Conservation (phyloP, 2,888 invertebrate genomes). For the Tanaodytes sp. region DNA sequence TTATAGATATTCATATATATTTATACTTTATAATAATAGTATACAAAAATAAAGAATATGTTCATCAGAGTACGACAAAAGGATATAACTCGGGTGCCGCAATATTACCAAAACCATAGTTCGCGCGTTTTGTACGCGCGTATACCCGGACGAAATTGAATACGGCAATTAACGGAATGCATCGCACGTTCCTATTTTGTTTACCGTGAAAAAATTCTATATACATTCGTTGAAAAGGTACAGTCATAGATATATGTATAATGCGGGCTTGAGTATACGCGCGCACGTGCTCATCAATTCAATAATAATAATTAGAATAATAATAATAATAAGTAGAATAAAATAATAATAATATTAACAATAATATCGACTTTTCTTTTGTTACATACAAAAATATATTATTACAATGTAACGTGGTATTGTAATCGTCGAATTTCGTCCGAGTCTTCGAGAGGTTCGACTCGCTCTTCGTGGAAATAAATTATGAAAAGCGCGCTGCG, state of each 20-base stretch:
- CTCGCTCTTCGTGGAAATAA: too few species aligned
- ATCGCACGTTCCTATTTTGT: conserved; percentile 33
- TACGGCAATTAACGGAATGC: conserved; percentile 42
- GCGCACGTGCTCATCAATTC: conserved; percentile 29
- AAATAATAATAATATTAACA: too few species aligned
- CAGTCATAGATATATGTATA: conserved; percentile 46
- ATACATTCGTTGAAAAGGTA: conserved; percentile 49
- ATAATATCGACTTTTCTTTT: conserved; percentile 46
- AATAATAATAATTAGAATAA: conserved; percentile 50
- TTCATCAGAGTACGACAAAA: too few species aligned
- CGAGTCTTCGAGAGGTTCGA: conserved; percentile 27
- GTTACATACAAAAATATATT: conserved; percentile 51
- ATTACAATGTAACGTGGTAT: conserved; percentile 43
- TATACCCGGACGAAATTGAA: conserved; percentile 21
- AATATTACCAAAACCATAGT: conserved; percentile 51
- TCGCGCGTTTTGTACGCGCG: conserved; percentile 25
- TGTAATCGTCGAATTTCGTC: conserved; percentile 37
- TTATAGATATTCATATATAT: too few species aligned
- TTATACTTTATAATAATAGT: too few species aligned
- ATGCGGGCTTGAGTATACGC: conserved; percentile 40
- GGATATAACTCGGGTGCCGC: too few species aligned
- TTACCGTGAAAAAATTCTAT: conserved; percentile 42
- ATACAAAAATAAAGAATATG: too few species aligned
- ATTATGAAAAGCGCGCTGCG: too few species aligned
- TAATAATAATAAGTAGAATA: too few species aligned